A percentile compares a stretch with the other conserved stretches of the same genome.
These are phyloP conservation scores for Fissipunctia ypsillon DNA, from an alignment of 2,888 invertebrate genomes.

Conservation along the genomic window DNA sequence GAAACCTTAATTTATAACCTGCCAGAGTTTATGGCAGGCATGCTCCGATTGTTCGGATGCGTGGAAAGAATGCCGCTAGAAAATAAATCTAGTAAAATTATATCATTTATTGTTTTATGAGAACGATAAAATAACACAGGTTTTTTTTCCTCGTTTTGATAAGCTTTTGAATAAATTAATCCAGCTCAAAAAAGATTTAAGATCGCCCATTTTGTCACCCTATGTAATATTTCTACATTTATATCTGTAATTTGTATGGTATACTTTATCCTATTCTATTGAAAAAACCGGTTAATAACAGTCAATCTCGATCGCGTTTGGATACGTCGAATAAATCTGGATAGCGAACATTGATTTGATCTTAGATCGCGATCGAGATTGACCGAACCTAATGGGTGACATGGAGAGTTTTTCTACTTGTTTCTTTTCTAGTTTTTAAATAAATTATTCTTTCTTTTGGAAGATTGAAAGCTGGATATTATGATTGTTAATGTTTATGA, in stretches of 20 bases:
- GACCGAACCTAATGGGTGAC: no score
- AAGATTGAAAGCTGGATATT: background rate
- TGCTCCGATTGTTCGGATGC: conserved; percentile 41
- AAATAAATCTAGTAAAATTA: background rate
- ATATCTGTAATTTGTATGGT: no score
- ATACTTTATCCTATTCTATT: no score
- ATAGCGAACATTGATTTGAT: background rate
- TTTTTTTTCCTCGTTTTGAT: accelerated
- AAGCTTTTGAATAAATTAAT: background rate
- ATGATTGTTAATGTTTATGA: background rate
- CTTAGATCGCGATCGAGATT: background rate
- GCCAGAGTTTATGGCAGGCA: conserved; percentile 24
- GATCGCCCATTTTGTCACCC: no score
- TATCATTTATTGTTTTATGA: conserved; percentile 9
- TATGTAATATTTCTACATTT: no score
- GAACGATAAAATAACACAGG: background rate
- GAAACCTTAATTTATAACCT: conserved; percentile 25
- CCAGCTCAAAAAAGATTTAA: background rate
- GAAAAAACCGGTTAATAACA: no score
- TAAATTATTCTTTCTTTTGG: background rate
- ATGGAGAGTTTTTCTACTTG: background rate
- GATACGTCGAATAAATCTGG: background rate
- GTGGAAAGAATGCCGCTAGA: conserved; percentile 28
- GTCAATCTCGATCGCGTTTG: background rate
- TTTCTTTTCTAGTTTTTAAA: no score